These are phyloP conservation scores for Apaloderma vittatum DNA, from an alignment of 2,113 vertebrate species.

Conservation along the genomic window DNA sequence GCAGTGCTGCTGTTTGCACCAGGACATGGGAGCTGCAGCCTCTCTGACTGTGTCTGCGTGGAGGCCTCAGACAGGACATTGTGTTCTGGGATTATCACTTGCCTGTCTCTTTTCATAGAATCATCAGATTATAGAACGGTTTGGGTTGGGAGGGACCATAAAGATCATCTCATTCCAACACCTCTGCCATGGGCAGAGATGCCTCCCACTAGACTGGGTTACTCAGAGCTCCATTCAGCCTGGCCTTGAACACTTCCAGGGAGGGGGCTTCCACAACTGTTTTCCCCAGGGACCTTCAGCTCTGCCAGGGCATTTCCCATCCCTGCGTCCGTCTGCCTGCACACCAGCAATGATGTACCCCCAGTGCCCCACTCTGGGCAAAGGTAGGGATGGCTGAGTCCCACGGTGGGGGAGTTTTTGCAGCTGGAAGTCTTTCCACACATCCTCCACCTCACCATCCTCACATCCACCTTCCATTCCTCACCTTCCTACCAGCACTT, in stretches of 20 bases:
- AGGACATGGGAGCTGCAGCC: not conserved
- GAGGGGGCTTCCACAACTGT: not conserved
- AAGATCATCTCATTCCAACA: too few species aligned
- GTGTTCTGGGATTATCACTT: not conserved
- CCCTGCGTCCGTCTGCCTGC: not conserved
- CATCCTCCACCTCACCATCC: not conserved
- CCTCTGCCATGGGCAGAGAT: too few species aligned
- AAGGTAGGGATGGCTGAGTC: not conserved
- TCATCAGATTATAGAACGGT: too few species aligned
- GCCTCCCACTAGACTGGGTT: too few species aligned
- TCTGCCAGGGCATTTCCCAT: not conserved
- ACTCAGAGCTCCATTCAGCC: too few species aligned
- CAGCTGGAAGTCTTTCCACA: not conserved
- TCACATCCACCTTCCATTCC: not conserved
- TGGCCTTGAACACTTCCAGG: too few species aligned
- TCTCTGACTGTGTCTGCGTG: not conserved
- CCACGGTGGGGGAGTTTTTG: not conserved
- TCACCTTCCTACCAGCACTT: not conserved
- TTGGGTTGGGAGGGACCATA: too few species aligned
- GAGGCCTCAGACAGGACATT: not conserved
- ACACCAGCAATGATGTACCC: not conserved
- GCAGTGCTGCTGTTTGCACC: not conserved
- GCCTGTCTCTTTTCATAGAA: not conserved
- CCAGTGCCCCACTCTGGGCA: not conserved
- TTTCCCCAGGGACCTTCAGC: not conserved